Base-by-base conservation (phyloP, 1,140 invertebrate genomes). In the Caenorhabditis inopinata region DNA sequence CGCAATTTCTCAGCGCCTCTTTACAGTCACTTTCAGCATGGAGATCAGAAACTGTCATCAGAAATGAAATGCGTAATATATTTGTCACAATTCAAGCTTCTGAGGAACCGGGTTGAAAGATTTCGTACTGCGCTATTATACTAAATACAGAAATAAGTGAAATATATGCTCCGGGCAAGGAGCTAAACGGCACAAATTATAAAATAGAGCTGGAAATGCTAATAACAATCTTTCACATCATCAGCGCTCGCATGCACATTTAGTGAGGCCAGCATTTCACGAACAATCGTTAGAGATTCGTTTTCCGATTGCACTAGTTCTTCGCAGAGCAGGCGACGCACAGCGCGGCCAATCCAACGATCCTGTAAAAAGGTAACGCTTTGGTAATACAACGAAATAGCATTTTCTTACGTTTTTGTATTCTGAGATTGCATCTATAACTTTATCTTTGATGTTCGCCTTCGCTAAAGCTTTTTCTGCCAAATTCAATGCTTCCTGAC, bases 191-290 rank as follows among this genome's bases (percentile, higher is more conserved):
- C n/a, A n/a, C n/a, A n/a, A n/a, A 42, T 42, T 42, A 14, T 7
- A 7, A 42, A 42, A 42, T 42, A 42, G 38, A 42, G 14, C 5
- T 42, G n/a, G n/a, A n/a, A 42, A 42, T 42, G 5, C 14, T 42
- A 68, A 68, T 68, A 68, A 12, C 58, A 68, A 12, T 68, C 58
- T 11, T 42, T 68, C n/a, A 68, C 25, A 18, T 68, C 58, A 11
- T 68, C 58, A 7, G 35, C 58, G 7, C 38, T 68, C 14, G 23
- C 58, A 21, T 38, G n/a, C 7, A 68, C 58, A 38, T 42, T 68
- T 7, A 68, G n/a, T 4, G 58, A 68, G 35, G 58, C 14, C 7
- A 68, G 58, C 58, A 68, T 68, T 68, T 68, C 32, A 18, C 58
- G 58, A 38, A 68, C n/a, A n/a, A 68, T 68, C 6, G n/a, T 7